phyloP scores from a whole-genome alignment of 2,797 vertebrate genomes.

The Mionectes olivaceus region DNA sequence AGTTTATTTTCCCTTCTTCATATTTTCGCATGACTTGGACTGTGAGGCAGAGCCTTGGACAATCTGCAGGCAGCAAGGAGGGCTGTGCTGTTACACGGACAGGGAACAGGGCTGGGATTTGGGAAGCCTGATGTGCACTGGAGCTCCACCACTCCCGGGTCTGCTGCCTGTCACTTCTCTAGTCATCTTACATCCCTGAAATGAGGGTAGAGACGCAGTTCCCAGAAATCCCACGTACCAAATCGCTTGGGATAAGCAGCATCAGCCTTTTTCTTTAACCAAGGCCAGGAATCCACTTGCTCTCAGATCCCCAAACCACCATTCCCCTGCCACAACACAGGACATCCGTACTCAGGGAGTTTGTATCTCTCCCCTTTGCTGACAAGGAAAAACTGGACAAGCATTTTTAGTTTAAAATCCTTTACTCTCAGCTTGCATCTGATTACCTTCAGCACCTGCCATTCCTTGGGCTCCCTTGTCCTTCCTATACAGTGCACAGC shows the following conservation, averaged over 20 bases:
- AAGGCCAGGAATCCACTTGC: neutral
- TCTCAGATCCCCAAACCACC: neutral
- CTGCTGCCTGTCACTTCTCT: neutral
- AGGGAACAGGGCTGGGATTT: neutral
- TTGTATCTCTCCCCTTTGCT: neutral
- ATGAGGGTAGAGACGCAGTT: neutral
- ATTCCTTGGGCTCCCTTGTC: neutral
- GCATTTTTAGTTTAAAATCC: neutral
- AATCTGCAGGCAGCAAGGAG: neutral
- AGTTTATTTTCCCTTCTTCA: neutral
- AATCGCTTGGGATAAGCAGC: neutral
- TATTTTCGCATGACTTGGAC: neutral
- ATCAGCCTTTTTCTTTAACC: neutral
- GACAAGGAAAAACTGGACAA: neutral
- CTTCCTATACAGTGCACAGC: neutral
- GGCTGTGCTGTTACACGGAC: neutral
- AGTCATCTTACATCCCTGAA: neutral
- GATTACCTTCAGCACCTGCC: neutral
- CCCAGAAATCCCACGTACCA: neutral
- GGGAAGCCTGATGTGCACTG: neutral
- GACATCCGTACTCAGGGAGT: neutral
- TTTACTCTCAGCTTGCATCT: neutral
- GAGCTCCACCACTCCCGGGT: neutral
- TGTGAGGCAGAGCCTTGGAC: neutral
- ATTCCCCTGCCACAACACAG: accelerated